These are phyloP conservation scores for Gymnocephalus cernua DNA, from an alignment of 2,113 vertebrate genomes.

Conservation along the genomic window DNA sequence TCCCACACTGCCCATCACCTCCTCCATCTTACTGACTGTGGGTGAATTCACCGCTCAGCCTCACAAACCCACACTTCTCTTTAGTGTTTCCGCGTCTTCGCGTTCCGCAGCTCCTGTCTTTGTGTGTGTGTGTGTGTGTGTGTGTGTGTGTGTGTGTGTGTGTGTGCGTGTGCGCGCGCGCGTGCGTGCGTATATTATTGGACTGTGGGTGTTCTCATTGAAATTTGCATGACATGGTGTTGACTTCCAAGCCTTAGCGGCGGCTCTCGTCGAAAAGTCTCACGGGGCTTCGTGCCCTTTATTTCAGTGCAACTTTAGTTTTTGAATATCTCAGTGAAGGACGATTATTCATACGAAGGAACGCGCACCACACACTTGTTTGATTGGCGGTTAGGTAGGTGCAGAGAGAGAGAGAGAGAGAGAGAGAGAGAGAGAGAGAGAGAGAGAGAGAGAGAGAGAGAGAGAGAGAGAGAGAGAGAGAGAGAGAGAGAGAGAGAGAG, in stretches of 20 bases:
- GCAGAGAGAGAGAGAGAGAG: constrained; percentile 9
- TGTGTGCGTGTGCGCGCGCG: no score
- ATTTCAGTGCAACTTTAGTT: constrained; percentile 47
- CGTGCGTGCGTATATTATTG: no score
- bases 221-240: neutral
- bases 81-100: constrained; percentile 8
- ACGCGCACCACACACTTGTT: neutral
- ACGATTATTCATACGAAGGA: constrained; percentile 3
- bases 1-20: constrained; percentile 71
- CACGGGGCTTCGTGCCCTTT: neutral
- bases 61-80: constrained; percentile 57
- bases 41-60: constrained; percentile 45
- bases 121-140: no score
- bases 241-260: constrained; percentile 13
- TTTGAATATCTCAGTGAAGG: constrained; percentile 2
- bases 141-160: no score
- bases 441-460: no score
- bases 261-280: neutral
- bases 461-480: constrained; percentile 1
- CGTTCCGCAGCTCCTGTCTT: no score
- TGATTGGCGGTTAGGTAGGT: constrained; percentile 8
- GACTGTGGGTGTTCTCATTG: constrained; percentile 28
- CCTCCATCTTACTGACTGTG: constrained; percentile 72
- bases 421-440: no score
- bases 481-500: no score